Base-by-base conservation (phyloP, 2,113 vertebrate species). In the Forbesichthys agassizii region DNA sequence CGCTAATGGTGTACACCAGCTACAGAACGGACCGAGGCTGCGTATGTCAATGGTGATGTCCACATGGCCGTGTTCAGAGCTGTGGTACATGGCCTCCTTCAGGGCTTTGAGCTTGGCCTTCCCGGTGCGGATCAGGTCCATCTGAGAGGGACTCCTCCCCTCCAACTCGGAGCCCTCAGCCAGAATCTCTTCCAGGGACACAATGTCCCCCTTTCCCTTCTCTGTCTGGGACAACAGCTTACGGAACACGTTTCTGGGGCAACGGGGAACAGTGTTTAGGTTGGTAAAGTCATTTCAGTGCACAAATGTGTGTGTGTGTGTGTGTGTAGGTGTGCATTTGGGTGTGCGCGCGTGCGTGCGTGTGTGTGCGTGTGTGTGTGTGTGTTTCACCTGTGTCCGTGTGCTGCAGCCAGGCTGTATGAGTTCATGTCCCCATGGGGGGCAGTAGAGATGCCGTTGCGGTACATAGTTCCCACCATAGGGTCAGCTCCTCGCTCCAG, bases 391-490 rank as follows among this genome's bases (percentile, higher is more conserved):
- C 98, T 97, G 95, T 99, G 98, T 86, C 98, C 98, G 47, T 99
- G 98, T 66, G 98, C 96, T 69, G 98, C 98, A 6, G 97, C 98
- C 92, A 99, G 94, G 92, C 98, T 99, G 93, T 95, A 99, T 73
- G 98, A 97, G 89, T 97, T 99, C 98, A 99, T 98, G 90, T 99
- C 96, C 61, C 96, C 96, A 89, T 97, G 96, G 11, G 96, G 94
- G 47, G 95, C 94, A 0, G 95, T 94, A 81, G 96, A 98, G 91
- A 99, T 98, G 75, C 98, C 97, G 3, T 99, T 99, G 69, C 96
- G 95, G 90, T 96, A 96, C 94, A 96, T 94, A 71, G 96, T 99
- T 79, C 98, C 96, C 91, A 99, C 93, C 93, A 98, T 94, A 84
- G 98, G 96, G 81, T 99, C 96, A 3, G 94, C 96, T 33, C 96